Base-by-base conservation (phyloP, 92 coral and sea anemone genomes). In the Actinostola sp. region DNA sequence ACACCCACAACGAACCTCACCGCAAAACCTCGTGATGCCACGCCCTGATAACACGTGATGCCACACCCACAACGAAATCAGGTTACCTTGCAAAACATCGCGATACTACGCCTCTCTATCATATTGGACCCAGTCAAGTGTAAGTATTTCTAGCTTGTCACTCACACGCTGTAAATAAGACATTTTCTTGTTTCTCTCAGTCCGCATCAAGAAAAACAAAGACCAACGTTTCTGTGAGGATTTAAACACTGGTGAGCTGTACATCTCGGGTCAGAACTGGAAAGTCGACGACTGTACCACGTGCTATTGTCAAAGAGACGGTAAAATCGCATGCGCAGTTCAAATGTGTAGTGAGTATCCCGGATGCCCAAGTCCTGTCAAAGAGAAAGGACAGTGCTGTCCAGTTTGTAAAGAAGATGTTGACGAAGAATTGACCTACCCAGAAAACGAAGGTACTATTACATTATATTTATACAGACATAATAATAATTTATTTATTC, bases 211-310 rank as follows among this genome's bases (percentile, higher is more conserved):
- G 79, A 84, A 79, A 73, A 84, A 75, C 30, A 70, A 76, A 41
- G 79, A 79, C 76, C 70, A 72, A 53, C 83, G 66, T 10, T 86
- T 83, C 71, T 95, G 99, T 43, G 86, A 84, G 61, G 97, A 92
- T 75, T 49, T 76, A 27, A 81, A 71, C 63, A 78, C 93, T 15
- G 99, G 97, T 38, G 86, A 95, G 70, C 30, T 72, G 10, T 92
- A 95, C 86, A 66, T 86, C 21, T 78, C 85, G 39, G 99, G 99
- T 20, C 97, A 95, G 77, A 89, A 85, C 73, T 95, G 99, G 99
- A 90, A 86, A 67, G 69, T 86, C 23, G 93, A 92, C 64, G 97
- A 95, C 72, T 95, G 99, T 21, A 85, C 97, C 10, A 87, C 87
- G 26, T 95, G 99, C 61, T 93, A 85, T 66, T 95, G 99, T 62